Base-by-base conservation (phyloP, 2,113 vertebrate genomes). In the Phylloscopus trochilus region DNA sequence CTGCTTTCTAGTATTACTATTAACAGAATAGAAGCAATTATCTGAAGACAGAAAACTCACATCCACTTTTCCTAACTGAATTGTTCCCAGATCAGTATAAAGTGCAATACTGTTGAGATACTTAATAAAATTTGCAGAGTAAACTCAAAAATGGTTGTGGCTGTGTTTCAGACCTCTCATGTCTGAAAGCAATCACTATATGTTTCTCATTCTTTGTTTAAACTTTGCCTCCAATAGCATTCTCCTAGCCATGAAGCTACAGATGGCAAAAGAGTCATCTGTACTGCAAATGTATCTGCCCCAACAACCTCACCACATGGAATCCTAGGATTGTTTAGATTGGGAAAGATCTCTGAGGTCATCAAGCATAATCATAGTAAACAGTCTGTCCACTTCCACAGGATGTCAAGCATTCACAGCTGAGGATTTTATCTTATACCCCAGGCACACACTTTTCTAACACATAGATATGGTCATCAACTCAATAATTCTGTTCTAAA, bases 381-480 rank as follows among this genome's bases (percentile, higher is more conserved):
- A 16, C 8, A 28, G 17, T 43, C 20, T 16, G 5, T 31, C 31
- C 5, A 12, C 11, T 56, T 58, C 30, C 24, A 41, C 2, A 6
- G 47, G 9, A 24, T 44, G 16, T 6, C 64, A 68, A 28, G 13
- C 7, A 49, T 24, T 77, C 37, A 31, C 17, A 39, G 23, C 1
- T 55, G 31, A 58, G n/a, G 28, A 12, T 35, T 82, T 63, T 39
- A 10, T 49, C 35, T 51, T 20, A 15, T 24, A 23, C 5, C 5
- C 15, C 24, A 41, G 15, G 12, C 35, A 58, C 6, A 53, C 9
- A 7, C 6, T 43, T 62, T 47, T 63, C 11, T 58, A 53, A 52
- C 1, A 5, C 0, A 0, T 6, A 68, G 15, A 5, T 77, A 23
- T 8, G 6, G 15, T 9, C 17, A 67, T n/a, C 21, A 72, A 62